A percentile compares a stretch with the other conserved stretches of the same genome.
Evolutionary conservation across 2,888 invertebrate species (phyloP).

Genomic region (Perizoma flavofasciatum): DNA sequence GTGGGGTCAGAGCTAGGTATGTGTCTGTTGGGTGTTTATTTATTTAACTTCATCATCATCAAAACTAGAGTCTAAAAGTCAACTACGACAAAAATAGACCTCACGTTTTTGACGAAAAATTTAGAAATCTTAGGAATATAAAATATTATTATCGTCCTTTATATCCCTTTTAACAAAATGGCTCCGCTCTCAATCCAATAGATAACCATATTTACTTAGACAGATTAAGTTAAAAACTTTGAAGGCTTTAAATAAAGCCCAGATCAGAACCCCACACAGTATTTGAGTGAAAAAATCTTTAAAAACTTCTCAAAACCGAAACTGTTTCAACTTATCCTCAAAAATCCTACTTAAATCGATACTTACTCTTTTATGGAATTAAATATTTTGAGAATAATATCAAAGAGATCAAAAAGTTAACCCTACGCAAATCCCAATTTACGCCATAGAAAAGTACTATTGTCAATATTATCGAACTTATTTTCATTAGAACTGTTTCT

Average conservation of each 20-base stretch:
- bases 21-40: no score
- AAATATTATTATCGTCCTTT: no score
- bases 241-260: neutral
- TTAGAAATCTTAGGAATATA: no score
- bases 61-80: no score
- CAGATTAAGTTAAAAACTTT: neutral
- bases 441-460: conserved; percentile 1
- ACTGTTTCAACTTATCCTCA: neutral
- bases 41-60: no score
- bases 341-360: conserved; percentile 3
- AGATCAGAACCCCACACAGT: no score
- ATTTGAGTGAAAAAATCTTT: neutral
- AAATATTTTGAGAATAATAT: conserved; percentile 1
- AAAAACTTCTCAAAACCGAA: conserved; percentile 11
- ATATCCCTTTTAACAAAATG: no score
- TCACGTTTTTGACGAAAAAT: no score
- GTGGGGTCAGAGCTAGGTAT: no score
- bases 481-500: conserved; percentile 3
- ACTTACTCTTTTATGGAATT: conserved; percentile 2
- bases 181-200: no score
- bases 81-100: no score
- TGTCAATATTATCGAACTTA: conserved; percentile 1
- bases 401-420: conserved; percentile 7
- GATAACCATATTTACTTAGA: neutral
- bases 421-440: conserved; percentile 14